Conservation (phyloP, 2,113 vertebrate genomes). For the Manacus vitellinus region DNA sequence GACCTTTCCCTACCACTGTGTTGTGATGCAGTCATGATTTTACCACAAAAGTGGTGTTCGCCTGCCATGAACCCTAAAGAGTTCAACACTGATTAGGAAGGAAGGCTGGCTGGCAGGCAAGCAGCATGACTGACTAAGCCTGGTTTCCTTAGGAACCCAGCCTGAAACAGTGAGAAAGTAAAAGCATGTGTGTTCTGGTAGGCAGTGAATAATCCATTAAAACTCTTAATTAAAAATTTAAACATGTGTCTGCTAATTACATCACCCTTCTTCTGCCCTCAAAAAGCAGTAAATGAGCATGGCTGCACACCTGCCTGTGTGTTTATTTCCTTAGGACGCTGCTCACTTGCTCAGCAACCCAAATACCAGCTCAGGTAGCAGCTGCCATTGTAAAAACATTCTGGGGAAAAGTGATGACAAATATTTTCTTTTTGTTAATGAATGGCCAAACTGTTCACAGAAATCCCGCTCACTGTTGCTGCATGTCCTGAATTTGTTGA, state of each 20-base stretch:
- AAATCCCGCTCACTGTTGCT: slow-evolving; percentile 5
- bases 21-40: slow-evolving; percentile 28
- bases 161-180: slow-evolving; percentile 31
- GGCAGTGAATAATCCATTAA: slow-evolving; percentile 67
- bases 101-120: slow-evolving; percentile 26
- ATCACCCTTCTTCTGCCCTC: slow-evolving; percentile 46
- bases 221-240: slow-evolving; percentile 69
- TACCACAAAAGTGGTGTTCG: neutral
- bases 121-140: slow-evolving; percentile 40
- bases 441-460: slow-evolving; percentile 16
- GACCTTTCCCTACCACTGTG: neutral
- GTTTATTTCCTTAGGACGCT: slow-evolving; percentile 55
- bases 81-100: slow-evolving; percentile 23
- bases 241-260: slow-evolving; percentile 68
- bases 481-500: neutral
- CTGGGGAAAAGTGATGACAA: slow-evolving; percentile 19
- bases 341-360: slow-evolving; percentile 53
- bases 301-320: slow-evolving; percentile 44
- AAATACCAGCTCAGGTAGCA: slow-evolving; percentile 64
- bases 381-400: slow-evolving; percentile 54
- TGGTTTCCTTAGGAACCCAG: slow-evolving; percentile 67
- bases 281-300: slow-evolving; percentile 61
- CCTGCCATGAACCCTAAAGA: slow-evolving; percentile 4
- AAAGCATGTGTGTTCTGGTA: slow-evolving; percentile 54
- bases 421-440: slow-evolving; percentile 45